Base-by-base conservation (phyloP, 2,888 invertebrate genomes). In the Macrophya alboannulata region DNA sequence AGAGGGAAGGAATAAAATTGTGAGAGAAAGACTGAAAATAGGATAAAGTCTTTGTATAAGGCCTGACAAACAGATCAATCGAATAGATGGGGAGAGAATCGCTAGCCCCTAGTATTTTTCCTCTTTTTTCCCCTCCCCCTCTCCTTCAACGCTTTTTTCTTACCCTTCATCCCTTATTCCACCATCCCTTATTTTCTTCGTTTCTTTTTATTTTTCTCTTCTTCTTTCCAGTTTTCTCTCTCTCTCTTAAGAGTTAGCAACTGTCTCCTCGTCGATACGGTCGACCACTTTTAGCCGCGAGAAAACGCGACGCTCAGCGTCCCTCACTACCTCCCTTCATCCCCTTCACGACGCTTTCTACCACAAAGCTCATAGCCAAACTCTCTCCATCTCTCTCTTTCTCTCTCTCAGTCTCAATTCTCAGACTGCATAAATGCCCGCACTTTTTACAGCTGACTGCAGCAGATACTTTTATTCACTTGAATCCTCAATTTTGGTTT, bases 21-120 rank as follows among this genome's bases (percentile, higher is more conserved):
- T 81, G 62, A 85, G 62, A 85, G 59, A 87, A 79, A 40, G 81
- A 21, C 59, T 81, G 81, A 81, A 77, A 81, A 81, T 81, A 83
- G 83, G 85, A 86, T 84, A 85, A 77, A 86, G 86, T 84, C 87
- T 85, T 86, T 86, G 79, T 81, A 48, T 51, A 62, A 37, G 83
- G 72, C 86, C 79, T 88, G 88, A 90, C 90, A 91, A 91, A 91
- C 90, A 89, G 90, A 90, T 91, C 91, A 91, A 90, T 91, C 89
- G 88, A 84, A 86, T 84, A 79, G 88, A 85, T 89, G 87, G 87
- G 83, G 71, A 88, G 88, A 87, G 87, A 87, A 89, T 90, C 87
- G 86, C 87, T 86, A 86, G 86, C 85, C 87, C 86, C 86, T 81
- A 68, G 68, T 68, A 68, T 31, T 55, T 71, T 25, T 68, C 85